Evolutionary conservation across 2,113 vertebrate genomes (phyloP).

Genomic region (Syngnathus floridae): DNA sequence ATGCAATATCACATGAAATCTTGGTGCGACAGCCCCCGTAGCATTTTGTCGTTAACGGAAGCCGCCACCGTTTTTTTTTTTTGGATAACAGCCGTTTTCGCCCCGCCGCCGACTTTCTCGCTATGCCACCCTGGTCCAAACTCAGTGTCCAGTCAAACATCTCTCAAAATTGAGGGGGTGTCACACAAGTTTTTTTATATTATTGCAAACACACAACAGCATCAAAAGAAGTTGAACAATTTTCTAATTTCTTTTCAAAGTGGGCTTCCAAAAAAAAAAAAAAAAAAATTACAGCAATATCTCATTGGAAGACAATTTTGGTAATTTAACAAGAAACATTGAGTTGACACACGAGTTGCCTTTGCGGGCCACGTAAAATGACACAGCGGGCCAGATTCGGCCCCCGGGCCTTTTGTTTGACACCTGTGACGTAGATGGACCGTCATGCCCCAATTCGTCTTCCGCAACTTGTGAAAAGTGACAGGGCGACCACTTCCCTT

Average conservation of each 20-base stretch:
- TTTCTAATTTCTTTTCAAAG: too few species aligned
- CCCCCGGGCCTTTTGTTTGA: too few species aligned
- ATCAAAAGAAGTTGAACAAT: too few species aligned
- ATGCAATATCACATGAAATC: constrained; percentile 1
- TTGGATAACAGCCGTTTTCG: neutral
- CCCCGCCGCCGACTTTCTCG: neutral
- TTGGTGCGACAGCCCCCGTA: neutral
- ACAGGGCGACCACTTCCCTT: neutral
- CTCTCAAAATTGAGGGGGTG: neutral
- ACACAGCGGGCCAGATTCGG: too few species aligned
- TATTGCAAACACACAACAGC: too few species aligned
- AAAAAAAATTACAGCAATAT: too few species aligned
- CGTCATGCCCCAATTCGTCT: neutral
- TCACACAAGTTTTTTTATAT: too few species aligned
- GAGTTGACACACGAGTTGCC: too few species aligned
- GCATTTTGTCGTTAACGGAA: neutral
- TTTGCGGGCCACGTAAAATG: too few species aligned
- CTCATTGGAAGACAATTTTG: too few species aligned
- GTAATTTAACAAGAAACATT: too few species aligned
- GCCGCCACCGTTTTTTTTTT: neutral
- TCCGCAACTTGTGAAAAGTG: neutral
- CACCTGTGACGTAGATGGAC: neutral
- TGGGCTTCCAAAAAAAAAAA: too few species aligned
- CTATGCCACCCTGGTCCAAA: constrained; percentile 39
- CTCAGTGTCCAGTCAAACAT: constrained; percentile 38